A percentile compares a stretch with the other conserved stretches of the same genome.
These are phyloP conservation scores for Agrilus biguttatus DNA, from an alignment of 2,888 invertebrate species.

Conservation along the genomic window DNA sequence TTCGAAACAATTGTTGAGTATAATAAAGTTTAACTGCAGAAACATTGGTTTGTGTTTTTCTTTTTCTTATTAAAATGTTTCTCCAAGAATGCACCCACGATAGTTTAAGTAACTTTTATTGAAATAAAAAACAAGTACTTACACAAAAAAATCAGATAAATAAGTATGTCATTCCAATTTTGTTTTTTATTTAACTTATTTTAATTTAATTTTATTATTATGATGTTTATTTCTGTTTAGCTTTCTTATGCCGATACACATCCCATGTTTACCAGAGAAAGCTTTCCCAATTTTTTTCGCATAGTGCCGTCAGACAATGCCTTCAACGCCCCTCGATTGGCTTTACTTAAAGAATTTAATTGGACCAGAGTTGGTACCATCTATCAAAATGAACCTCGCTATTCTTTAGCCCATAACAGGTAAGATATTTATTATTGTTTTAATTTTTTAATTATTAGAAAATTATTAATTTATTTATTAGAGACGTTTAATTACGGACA, in stretches of 20 bases:
- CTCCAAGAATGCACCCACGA: no score
- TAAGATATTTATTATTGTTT: slow-evolving; percentile 35
- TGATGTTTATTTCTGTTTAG: slow-evolving; percentile 37
- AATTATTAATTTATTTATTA: no score
- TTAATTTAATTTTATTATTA: neutral
- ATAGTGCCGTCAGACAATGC: slow-evolving; percentile 95
- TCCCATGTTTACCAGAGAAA: slow-evolving; percentile 88
- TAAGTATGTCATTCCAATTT: no score
- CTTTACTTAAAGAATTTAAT: slow-evolving; percentile 80
- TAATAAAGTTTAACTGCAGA: no score
- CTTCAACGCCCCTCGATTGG: slow-evolving; percentile 83
- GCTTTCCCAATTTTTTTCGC: slow-evolving; percentile 92
- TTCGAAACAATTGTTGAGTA: no score
- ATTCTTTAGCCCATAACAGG: slow-evolving; percentile 54
- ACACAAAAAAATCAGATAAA: no score
- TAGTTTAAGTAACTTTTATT: no score
- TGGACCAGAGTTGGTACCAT: slow-evolving; percentile 97
- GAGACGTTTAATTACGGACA: no score
- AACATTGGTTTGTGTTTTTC: no score
- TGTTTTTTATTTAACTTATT: neutral
- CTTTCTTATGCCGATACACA: slow-evolving; percentile 95
- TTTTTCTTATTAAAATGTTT: no score
- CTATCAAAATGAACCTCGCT: slow-evolving; percentile 90
- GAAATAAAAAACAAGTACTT: neutral
- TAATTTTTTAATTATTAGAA: neutral